Evolutionary conservation across 2,888 invertebrate species (phyloP), one percentile per base, ranked within the genome.

Genomic region (Lottia scabra): DNA sequence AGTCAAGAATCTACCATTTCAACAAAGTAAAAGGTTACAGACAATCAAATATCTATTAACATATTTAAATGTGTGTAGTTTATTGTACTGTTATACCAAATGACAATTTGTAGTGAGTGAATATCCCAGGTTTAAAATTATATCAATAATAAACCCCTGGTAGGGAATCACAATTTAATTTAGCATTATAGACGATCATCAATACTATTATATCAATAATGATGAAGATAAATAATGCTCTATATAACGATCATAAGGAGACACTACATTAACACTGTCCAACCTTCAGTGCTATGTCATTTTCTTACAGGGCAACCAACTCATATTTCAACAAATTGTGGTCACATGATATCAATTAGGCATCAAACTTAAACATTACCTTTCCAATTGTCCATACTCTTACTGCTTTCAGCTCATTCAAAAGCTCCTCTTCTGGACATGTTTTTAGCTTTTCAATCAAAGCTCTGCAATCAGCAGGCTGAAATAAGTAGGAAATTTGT

Each of bases 331-430:
- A 10, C 38, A 38, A 8, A 38, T 10, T 38, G 10, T 38, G 5
- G 10, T 38, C 38, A 8, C 5, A 38, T 38, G 30, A 5, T 30
- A 30, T 5, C 30, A 30, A 30, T 30, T 30, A 30, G 5, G 10
- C 38, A 5, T 1, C 1, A 1, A 8, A 38, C 38, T 6, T 5
- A 10, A 38, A 10, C 8, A 75, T 71, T 79, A 91, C 90, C 87
- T 95, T 95, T 69, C 95, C 95, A 89, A 93, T 95, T 43, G 94
- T 94, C 95, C 95, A 95, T 63, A 94, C 93, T 82, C 94, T 94
- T 77, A 95, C 93, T 79, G 92, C 92, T 75, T 93, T 92, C 72
- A 95, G 90, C 88, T 94, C 94, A 66, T 92, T 91, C 2, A 93
- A 89, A 74, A 95, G 90, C 85, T 93, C 93, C 65, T 89, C 89